Conservation (phyloP, 2,797 vertebrate species). For the Myotis vivesi region DNA sequence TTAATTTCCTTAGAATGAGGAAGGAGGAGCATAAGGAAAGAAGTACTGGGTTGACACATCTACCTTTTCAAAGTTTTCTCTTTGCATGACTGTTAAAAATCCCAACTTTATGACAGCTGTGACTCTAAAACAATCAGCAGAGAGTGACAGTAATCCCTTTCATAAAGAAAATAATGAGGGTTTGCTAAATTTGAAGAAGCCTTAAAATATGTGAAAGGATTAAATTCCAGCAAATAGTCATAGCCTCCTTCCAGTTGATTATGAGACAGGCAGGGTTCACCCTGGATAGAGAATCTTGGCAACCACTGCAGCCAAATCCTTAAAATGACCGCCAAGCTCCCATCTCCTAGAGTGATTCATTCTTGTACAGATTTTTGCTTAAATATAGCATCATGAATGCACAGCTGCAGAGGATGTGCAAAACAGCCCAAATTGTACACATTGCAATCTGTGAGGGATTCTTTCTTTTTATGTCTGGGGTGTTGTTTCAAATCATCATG, state of each 20-base stretch:
- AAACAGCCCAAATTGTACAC: constrained; percentile 63
- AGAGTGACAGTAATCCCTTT: neutral
- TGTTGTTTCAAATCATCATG: constrained; percentile 62
- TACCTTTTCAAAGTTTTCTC: neutral
- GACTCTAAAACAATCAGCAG: neutral
- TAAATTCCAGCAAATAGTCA: neutral
- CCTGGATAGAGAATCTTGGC: constrained; percentile 43
- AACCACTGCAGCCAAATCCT: constrained; percentile 3
- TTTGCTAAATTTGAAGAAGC: constrained; percentile 13
- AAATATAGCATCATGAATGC: constrained; percentile 72
- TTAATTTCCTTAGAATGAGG: neutral
- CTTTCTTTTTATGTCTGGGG: constrained; percentile 65
- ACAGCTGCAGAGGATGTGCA: constrained; percentile 75
- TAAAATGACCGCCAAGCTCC: constrained; percentile 51
- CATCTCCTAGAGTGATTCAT: constrained; percentile 24
- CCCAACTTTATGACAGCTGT: neutral
- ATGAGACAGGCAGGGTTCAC: neutral
- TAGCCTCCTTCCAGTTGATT: neutral
- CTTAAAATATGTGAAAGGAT: neutral
- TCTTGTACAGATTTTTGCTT: constrained; percentile 70
- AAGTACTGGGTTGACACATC: neutral
- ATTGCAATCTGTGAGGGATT: constrained; percentile 56
- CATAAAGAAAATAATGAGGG: neutral
- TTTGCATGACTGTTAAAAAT: neutral
- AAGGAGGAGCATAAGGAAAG: neutral